Base-by-base conservation (phyloP, 2,113 vertebrate species). In the Triplophysa siluroides region DNA sequence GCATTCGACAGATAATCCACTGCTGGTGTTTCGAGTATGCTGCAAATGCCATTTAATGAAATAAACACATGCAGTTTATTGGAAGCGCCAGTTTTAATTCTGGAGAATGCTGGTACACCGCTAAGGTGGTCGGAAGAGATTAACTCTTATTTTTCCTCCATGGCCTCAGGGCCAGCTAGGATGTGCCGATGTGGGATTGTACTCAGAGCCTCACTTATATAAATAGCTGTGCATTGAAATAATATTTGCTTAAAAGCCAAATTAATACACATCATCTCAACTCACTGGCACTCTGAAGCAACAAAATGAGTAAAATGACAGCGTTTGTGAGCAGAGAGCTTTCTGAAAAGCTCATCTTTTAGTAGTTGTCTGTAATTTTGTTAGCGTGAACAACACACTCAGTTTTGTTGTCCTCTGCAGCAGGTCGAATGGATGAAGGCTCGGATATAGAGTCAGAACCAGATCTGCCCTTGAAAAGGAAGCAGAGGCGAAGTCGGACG, bases 391-490 rank as follows among this genome's bases (percentile, higher is more conserved):
- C 24, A 9, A n/a, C 8, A 12, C 18, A 47, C n/a, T 76, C 14
- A 45, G 24, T 1, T 61, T 45, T 23, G 23, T 24, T 69, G 1
- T 78, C 60, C 19, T 60, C 11, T 80, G 3, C 66, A 23, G 10
- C 29, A 65, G 94, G 94, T 87, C 92, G 95, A 54, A 92, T 98
- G 89, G 97, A 98, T 0, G 97, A 98, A 26, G 93, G 93, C 63
- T 99, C 97, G 0, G 97, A 98, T 0, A 95, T 98, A n/a, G 97
- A 99, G 81, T 98, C 97, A 0, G 97, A 99, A 62, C 97, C 97
- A 0, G 97, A 98, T 82, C 93, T 99, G 70, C 97, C 97, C 0
- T 85, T 99, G 87, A 99, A 99, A 88, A 94, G 97, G n/a, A 99
- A 99, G 87, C 97, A 99, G 76, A 94, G 97, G 0, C 93, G 97